Conservation (phyloP, 2,888 invertebrate species). For the Phlogophora meticulosa region DNA sequence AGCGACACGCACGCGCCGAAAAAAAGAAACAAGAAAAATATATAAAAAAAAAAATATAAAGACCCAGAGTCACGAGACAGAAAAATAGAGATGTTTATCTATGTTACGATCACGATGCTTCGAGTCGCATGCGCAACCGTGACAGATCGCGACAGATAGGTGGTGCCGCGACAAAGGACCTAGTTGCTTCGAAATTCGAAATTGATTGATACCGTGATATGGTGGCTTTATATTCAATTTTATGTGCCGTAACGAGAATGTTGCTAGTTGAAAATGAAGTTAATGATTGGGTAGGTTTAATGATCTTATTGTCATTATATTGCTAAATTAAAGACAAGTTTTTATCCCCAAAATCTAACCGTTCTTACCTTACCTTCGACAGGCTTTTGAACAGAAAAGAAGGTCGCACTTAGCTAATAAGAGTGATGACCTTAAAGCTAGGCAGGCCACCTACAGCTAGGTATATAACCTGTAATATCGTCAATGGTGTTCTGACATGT, state of each 20-base stretch:
- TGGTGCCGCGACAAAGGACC: slow-evolving; percentile 66
- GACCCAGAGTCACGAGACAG: slow-evolving; percentile 64
- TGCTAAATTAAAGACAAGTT: neutral
- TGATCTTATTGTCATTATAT: neutral
- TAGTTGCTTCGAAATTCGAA: slow-evolving; percentile 57
- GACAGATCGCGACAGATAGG: slow-evolving; percentile 71
- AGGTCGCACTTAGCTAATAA: too few relatives aligned
- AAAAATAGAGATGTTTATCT: slow-evolving; percentile 76
- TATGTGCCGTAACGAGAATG: slow-evolving; percentile 39
- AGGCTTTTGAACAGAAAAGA: too few relatives aligned
- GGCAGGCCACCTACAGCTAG: too few relatives aligned
- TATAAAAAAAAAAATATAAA: slow-evolving; percentile 49
- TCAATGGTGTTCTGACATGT: too few relatives aligned
- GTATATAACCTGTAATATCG: too few relatives aligned
- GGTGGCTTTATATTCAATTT: slow-evolving; percentile 31
- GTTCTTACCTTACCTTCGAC: slow-evolving; percentile 3
- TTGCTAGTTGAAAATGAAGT: slow-evolving; percentile 5
- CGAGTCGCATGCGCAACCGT: slow-evolving; percentile 62
- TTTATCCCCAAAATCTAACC: neutral
- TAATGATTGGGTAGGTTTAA: neutral
- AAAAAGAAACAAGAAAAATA: slow-evolving; percentile 45
- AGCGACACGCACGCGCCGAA: slow-evolving; percentile 60
- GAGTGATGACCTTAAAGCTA: too few relatives aligned
- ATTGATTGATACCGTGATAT: slow-evolving; percentile 68
- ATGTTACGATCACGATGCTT: slow-evolving; percentile 62